A percentile compares a stretch with the other conserved stretches of the same genome.
These are phyloP conservation scores for Sthenelais limicola DNA, from an alignment of 2,888 invertebrate genomes.

Conservation along the genomic window DNA sequence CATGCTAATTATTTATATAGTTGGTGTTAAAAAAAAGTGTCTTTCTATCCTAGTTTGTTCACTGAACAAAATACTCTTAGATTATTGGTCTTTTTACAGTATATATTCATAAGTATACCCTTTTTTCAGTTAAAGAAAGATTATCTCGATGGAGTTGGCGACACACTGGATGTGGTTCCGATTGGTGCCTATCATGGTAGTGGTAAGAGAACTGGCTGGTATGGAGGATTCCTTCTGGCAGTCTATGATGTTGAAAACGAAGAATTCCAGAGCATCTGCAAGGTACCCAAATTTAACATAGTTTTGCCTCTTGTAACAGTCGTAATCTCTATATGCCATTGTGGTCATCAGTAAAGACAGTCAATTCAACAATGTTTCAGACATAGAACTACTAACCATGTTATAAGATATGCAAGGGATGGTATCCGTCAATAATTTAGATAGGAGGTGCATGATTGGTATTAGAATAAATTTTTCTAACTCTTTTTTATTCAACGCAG, in stretches of 20 bases:
- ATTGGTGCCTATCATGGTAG: constrained; percentile 94
- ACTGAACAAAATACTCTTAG: not conserved
- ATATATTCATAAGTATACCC: not conserved
- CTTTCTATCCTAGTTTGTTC: not conserved
- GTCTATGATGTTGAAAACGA: constrained; percentile 92
- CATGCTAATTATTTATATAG: not conserved
- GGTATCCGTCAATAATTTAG: no score
- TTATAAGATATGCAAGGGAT: no score
- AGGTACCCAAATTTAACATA: no score
- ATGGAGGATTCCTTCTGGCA: constrained; percentile 95
- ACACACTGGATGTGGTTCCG: constrained; percentile 95
- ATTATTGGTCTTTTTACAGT: no score
- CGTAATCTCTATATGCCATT: no score
- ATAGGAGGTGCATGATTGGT: no score
- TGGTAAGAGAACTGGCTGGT: constrained; percentile 92
- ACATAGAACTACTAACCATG: no score
- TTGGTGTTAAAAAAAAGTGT: not conserved
- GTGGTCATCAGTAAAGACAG: no score
- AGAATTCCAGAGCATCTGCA: constrained; percentile 93
- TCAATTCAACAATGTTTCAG: no score
- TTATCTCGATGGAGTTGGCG: constrained; percentile 96
- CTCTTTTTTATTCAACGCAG: constrained; percentile 70
- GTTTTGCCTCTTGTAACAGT: no score
- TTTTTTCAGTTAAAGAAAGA: constrained; percentile 87
- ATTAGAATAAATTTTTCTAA: not conserved